These are phyloP conservation scores for Synchiropus splendidus DNA, from an alignment of 2,113 vertebrate species.

Conservation along the genomic window DNA sequence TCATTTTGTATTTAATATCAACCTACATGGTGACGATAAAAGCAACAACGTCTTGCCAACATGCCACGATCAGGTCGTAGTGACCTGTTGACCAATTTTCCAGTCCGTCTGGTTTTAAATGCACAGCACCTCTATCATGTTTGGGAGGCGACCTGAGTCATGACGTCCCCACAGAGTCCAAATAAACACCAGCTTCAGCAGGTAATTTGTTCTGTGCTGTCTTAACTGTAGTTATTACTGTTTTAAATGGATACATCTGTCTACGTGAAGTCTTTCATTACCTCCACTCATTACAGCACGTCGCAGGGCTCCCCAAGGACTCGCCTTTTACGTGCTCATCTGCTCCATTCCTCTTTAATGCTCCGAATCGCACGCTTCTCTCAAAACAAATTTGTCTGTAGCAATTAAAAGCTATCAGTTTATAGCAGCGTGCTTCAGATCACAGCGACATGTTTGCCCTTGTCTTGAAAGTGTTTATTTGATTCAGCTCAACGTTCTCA, in stretches of 20 bases:
- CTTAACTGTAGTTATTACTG: slow-evolving; percentile 72
- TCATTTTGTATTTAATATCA: too few species aligned
- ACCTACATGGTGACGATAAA: too few species aligned
- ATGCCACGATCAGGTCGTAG: too few species aligned
- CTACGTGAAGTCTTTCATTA: slow-evolving; percentile 75
- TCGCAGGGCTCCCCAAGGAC: slow-evolving; percentile 65
- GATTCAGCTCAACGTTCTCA: not conserved
- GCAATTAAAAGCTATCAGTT: slow-evolving; percentile 72
- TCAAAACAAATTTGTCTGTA: slow-evolving; percentile 73
- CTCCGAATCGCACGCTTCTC: slow-evolving; percentile 58
- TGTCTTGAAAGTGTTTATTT: slow-evolving; percentile 24
- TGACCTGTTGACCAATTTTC: too few species aligned
- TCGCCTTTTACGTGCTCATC: slow-evolving; percentile 70
- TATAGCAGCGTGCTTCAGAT: slow-evolving; percentile 41
- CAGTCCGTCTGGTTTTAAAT: too few species aligned
- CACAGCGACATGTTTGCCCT: slow-evolving; percentile 32
- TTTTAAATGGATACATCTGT: slow-evolving; percentile 78
- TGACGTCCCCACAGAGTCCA: slow-evolving; percentile 54
- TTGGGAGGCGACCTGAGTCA: too few species aligned
- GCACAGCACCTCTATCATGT: too few species aligned
- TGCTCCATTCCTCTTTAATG: slow-evolving; percentile 67
- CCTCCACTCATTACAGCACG: slow-evolving; percentile 70
- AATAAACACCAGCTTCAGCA: slow-evolving; percentile 58
- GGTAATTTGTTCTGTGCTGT: slow-evolving; percentile 71
- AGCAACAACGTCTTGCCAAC: too few species aligned